Base-by-base conservation (phyloP, 1,140 invertebrate species). In the Branchinecta lynchi region DNA sequence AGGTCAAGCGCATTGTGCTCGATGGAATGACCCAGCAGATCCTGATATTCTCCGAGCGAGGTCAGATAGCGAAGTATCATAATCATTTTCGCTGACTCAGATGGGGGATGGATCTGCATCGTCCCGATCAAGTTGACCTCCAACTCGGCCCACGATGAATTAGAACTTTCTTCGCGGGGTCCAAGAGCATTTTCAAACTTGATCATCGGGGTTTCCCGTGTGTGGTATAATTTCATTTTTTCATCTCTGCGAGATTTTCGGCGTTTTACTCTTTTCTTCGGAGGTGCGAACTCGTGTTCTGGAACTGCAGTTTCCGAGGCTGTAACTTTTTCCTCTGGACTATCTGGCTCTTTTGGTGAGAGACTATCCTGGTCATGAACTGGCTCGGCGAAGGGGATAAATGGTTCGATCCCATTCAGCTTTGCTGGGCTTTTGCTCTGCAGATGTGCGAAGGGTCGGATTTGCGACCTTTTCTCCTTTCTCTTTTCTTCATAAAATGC, bases 21-120 rank as follows among this genome's bases (percentile, higher is more conserved):
- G 79, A 96, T 95, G 20, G 93, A 89, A 77, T 91, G 87, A 70
- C 87, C 87, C 8, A 98, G 82, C 76, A 95, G 89, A 82, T 97
- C 95, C 80, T 98, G 95, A 79, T 98, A 98, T 77, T 97, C 94
- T 21, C 93, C 95, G 83, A 96, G 89, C 0, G 93, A 90, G 9
- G 90, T 91, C 0, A 98, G 80, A 79, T 96, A 98, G 73, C 92
- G 84, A 15, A 96, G 78, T 75, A 97, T 95, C 8, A 97, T 83
- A 78, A 96, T 88, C 78, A 96, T 92, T 76, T 88, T 86, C 17
- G 93, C 95, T 5, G 89, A 87, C 44, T 87, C 78, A 12, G 88
- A 92, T 8, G 92, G 84, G 10, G 95, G 96, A 78, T 89, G 86
- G 71, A 98, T 87, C 76, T 91, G 89, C 73, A 91, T 82, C 44